A percentile compares a stretch with the other conserved stretches of the same genome.
phyloP scores from a whole-genome alignment of 2,797 vertebrate species.

The Rhinophrynus dorsalis region DNA sequence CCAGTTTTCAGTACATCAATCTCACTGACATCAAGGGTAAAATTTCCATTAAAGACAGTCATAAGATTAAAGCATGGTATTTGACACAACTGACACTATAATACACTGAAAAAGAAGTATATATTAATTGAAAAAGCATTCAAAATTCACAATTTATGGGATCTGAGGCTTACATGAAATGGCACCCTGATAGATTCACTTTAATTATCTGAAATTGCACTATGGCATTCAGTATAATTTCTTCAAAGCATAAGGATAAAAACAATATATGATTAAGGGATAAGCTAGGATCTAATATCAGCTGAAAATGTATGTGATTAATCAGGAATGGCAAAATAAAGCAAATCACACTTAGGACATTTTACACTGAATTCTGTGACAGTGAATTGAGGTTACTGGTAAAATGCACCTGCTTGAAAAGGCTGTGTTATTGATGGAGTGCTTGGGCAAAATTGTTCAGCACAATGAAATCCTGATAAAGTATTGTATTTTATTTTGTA shows the following conservation, averaged over 20 bases:
- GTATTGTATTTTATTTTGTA: constrained; percentile 14
- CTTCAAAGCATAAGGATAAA: constrained; percentile 55
- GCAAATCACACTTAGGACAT: constrained; percentile 56
- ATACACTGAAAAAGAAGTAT: constrained; percentile 12
- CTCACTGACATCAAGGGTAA: no score
- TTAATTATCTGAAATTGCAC: constrained; percentile 54
- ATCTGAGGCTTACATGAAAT: constrained; percentile 18
- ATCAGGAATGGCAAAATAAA: constrained; percentile 58
- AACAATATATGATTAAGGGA: constrained; percentile 56
- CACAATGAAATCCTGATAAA: constrained; percentile 40
- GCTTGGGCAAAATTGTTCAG: constrained; percentile 44
- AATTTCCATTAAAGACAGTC: no score
- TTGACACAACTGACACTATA: background rate
- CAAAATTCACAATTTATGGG: constrained; percentile 39
- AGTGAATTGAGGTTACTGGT: constrained; percentile 57
- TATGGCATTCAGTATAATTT: constrained; percentile 46
- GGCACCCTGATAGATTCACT: constrained; percentile 52
- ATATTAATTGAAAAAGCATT: constrained; percentile 17
- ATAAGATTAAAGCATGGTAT: no score
- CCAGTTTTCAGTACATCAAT: no score
- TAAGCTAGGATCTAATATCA: constrained; percentile 55
- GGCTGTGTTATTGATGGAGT: constrained; percentile 52
- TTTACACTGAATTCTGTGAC: constrained; percentile 44
- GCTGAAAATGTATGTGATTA: constrained; percentile 62
- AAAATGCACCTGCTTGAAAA: constrained; percentile 55